These are phyloP conservation scores for Sebastes alutus DNA, from an alignment of 2,797 vertebrate species.

Conservation along the genomic window DNA sequence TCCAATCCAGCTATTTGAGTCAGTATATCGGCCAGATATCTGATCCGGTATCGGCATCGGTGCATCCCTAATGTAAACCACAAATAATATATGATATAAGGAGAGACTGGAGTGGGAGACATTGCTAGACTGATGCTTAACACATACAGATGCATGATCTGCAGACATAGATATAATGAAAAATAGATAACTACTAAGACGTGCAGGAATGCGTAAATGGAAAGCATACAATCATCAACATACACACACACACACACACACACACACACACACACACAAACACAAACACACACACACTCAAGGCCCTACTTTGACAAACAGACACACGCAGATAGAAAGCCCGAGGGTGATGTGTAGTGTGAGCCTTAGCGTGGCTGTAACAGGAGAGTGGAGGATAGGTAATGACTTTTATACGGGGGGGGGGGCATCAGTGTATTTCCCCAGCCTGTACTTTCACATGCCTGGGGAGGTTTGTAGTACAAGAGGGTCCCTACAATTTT, in stretches of 20 bases:
- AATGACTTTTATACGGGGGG: slow-evolving; percentile 31
- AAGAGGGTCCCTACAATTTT: background rate
- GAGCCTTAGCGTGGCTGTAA: slow-evolving; percentile 33
- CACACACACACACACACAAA: background rate
- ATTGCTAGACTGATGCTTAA: background rate
- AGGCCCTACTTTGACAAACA: slow-evolving; percentile 12
- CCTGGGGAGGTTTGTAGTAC: slow-evolving; percentile 26
- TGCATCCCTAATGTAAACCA: no score
- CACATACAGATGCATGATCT: slow-evolving; percentile 10
- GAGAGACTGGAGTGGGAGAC: no score
- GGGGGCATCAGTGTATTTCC: background rate
- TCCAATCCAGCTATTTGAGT: no score
- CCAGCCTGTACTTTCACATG: slow-evolving; percentile 25
- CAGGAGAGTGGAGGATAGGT: slow-evolving; percentile 47
- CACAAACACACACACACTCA: background rate
- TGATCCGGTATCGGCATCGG: no score
- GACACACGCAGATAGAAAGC: slow-evolving; percentile 21
- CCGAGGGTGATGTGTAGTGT: slow-evolving; percentile 37
- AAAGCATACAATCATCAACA: slow-evolving; percentile 23
- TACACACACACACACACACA: background rate
- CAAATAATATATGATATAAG: no score
- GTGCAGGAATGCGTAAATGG: slow-evolving; percentile 2
- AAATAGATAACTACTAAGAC: slow-evolving; percentile 7
- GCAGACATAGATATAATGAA: slow-evolving; percentile 32
- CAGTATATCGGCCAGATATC: no score